Evolutionary conservation across 2,113 vertebrate species (phyloP), one percentile per base, ranked within the genome.

Genomic region (Anarhynchus alexandrinus): DNA sequence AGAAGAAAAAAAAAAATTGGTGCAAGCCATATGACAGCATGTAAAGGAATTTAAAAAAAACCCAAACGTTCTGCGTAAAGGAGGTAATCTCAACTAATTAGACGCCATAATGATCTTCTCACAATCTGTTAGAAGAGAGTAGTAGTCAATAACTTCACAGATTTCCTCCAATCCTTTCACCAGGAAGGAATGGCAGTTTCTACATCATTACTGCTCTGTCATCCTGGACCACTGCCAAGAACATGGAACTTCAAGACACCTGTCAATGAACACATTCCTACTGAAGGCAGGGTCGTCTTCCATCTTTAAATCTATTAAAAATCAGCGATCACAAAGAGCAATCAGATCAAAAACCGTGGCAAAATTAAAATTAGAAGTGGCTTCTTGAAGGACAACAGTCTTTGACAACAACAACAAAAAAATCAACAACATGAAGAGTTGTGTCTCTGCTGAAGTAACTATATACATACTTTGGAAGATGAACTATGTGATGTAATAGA

Each of bases 161-260:
- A 96, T 96, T 96, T 93, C 93, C 92, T 95, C 93, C 94, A 97
- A 83, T 91, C 86, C 93, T 92, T 97, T 97, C 96, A 97, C 90
- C 85, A 96, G 95, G 90, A 96, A 94, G 90, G 96, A 97, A 97
- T 12, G 79, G 77, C 95, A 97, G 90, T 96, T 98, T 98, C 54
- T 19, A 97, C 97, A 93, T 95, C 96, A 97, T 97, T 97, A 97
- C 92, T 98, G 95, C 96, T 97, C 97, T 96, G 96, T 97, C 97
- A 97, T 97, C 93, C 97, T 98, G 98, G 97, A 94, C 88, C 51
- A 92, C 7, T 91, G 97, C 97, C 98, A 98, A 96, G 90, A 96
- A 89, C 21, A 38, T 34, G 59, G 86, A 97, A 96, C 90, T 97
- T 97, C 76, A 95, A 94, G 96, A 97, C 97, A 98, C 97, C 97